phyloP scores from a whole-genome alignment of 2,113 vertebrate species.

The Microcebus jonahi region DNA sequence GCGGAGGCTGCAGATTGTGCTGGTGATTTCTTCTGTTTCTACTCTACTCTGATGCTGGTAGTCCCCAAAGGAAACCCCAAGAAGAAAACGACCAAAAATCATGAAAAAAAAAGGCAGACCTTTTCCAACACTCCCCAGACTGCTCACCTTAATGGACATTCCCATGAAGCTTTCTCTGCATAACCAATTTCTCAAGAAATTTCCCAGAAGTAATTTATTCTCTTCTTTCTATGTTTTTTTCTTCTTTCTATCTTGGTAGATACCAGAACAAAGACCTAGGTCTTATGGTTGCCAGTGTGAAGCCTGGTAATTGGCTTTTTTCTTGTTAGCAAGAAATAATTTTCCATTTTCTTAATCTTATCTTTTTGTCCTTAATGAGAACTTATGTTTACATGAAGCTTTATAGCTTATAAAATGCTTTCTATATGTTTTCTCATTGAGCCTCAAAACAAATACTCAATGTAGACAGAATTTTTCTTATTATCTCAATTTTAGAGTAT shows the following conservation, averaged over 20 bases:
- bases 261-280: neutral
- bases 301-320: neutral
- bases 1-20: too few relatives aligned
- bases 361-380: conserved; percentile 16
- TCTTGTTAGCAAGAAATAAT: conserved; percentile 2
- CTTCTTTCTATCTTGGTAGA: neutral
- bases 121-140: too few relatives aligned
- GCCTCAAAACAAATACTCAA: conserved; percentile 9
- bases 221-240: neutral
- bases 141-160: neutral
- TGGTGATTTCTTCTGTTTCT: neutral
- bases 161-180: neutral
- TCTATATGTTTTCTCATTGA: neutral
- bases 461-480: neutral
- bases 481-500: neutral
- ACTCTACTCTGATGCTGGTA: neutral
- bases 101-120: neutral
- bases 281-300: neutral
- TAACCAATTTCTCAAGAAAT: neutral
- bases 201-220: neutral
- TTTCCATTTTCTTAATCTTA: conserved; percentile 22
- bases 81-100: neutral
- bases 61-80: neutral
- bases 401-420: neutral
- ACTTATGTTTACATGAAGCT: neutral